Evolutionary conservation across 2,797 vertebrate genomes (phyloP).

Genomic region (Propithecus perrieri): DNA sequence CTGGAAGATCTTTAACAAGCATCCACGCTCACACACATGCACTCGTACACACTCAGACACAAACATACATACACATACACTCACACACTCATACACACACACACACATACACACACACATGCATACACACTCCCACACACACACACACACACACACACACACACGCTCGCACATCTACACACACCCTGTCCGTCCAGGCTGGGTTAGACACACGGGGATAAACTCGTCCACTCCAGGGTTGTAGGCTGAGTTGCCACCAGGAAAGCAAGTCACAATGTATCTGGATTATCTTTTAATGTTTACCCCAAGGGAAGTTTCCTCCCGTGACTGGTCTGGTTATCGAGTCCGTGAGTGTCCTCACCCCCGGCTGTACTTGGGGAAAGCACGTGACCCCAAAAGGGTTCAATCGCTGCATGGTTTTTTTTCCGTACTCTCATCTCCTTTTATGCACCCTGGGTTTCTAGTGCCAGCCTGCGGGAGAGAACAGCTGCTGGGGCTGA

Average conservation of each 20-base stretch:
- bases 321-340: neutral
- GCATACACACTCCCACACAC: neutral
- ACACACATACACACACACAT: too few species aligned
- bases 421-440: neutral
- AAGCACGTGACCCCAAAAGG: neutral
- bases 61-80: rapidly evolving
- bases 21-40: rapidly evolving
- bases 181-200: neutral
- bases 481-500: neutral
- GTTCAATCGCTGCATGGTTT: neutral
- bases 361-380: neutral
- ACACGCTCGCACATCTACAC: too few species aligned
- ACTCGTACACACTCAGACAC: too few species aligned
- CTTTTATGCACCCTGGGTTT: neutral
- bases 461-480: neutral
- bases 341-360: neutral
- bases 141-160: too few species aligned
- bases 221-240: neutral
- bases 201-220: neutral
- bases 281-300: neutral
- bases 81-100: neutral
- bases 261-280: neutral
- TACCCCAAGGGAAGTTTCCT: neutral
- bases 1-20: neutral
- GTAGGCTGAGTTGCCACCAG: neutral